Conservation (phyloP, 2,888 invertebrate genomes). For the Isoperla grammatica region DNA sequence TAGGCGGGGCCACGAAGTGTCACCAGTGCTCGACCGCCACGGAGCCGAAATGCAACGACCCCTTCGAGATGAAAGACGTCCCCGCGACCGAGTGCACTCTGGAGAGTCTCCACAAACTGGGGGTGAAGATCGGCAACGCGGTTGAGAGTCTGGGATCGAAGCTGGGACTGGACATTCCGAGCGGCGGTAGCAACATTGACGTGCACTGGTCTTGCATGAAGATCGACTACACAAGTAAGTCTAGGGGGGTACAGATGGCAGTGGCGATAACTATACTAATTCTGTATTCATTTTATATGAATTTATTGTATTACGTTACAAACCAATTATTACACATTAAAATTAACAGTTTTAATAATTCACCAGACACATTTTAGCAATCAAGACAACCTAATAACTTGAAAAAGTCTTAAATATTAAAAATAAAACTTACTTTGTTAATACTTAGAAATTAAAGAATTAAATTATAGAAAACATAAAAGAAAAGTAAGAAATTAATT, state of each 20-base stretch:
- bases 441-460: no score
- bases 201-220: conserved; percentile 3
- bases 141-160: neutral
- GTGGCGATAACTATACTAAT: no score
- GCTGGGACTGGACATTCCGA: neutral
- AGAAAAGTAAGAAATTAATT: no score
- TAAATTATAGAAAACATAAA: no score
- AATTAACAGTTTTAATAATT: no score
- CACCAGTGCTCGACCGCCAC: neutral
- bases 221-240: neutral
- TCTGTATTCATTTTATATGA: no score
- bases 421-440: no score
- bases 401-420: no score
- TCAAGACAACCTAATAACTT: no score
- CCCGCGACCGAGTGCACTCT: neutral
- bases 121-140: neutral
- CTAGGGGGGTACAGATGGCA: neutral
- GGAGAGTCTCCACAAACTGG: neutral
- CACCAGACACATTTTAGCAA: no score
- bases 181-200: neutral
- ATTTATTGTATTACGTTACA: no score
- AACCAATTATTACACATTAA: no score
- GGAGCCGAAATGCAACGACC: neutral
- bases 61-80: neutral
- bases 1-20: neutral